Conservation (phyloP, 2,797 vertebrate genomes). For the Molossus molossus region DNA sequence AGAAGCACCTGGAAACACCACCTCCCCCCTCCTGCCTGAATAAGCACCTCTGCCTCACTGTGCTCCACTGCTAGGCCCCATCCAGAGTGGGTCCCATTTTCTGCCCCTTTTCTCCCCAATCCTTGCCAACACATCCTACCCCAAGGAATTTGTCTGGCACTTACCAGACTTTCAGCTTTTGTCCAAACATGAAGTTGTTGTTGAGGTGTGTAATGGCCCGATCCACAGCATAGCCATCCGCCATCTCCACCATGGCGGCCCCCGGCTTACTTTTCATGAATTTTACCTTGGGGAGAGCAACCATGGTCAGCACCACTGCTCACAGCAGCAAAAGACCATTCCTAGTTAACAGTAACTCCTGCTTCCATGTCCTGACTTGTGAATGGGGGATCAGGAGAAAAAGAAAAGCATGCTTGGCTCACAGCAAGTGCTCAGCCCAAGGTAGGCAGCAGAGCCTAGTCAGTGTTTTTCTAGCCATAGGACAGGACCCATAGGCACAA, state of each 20-base stretch:
- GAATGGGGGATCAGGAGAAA: neutral
- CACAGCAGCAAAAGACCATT: neutral
- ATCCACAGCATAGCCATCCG: constrained; percentile 97
- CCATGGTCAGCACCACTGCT: fast-evolving
- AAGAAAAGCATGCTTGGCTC: neutral
- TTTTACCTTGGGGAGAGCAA: constrained; percentile 91
- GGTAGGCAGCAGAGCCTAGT: neutral
- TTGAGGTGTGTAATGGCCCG: constrained; percentile 96
- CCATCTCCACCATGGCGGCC: constrained; percentile 98
- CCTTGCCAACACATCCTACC: too few species aligned
- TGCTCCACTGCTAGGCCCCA: neutral
- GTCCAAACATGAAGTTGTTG: constrained; percentile 97
- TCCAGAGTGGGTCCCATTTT: neutral
- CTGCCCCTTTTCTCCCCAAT: neutral
- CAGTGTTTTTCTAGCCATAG: neutral
- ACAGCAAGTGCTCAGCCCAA: neutral
- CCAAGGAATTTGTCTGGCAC: constrained; percentile 1
- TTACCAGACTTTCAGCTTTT: constrained; percentile 97
- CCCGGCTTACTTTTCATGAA: constrained; percentile 99
- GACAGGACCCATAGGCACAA: fast-evolving
- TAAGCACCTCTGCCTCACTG: neutral
- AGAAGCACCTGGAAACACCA: neutral
- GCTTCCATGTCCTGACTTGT: neutral
- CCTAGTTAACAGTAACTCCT: neutral
- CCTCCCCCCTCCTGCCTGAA: neutral